These are phyloP conservation scores for Dipodomys ordii DNA, from an alignment of 2,113 vertebrate genomes.

Conservation along the genomic window DNA sequence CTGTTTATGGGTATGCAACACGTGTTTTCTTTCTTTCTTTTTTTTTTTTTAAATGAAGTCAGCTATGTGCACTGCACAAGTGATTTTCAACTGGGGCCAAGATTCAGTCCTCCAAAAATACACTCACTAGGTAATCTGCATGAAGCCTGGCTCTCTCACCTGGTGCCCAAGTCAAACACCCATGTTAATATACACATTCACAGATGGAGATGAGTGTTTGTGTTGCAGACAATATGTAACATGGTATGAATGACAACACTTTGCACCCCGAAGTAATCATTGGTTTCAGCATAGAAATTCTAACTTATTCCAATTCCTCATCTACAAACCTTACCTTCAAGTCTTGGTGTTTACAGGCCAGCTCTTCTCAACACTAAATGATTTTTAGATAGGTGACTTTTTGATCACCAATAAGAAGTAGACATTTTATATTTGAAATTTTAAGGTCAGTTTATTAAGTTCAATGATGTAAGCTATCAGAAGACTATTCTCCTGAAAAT, in stretches of 20 bases:
- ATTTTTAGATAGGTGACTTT: neutral
- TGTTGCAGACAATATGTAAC: neutral
- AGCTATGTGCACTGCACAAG: neutral
- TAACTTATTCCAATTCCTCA: neutral
- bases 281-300: neutral
- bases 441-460: slow-evolving; percentile 87
- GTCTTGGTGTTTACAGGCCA: neutral
- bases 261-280: neutral
- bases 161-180: neutral
- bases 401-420: slow-evolving; percentile 53
- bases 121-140: neutral
- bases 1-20: neutral
- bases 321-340: neutral
- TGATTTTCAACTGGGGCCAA: neutral
- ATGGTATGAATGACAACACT: neutral
- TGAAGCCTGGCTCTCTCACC: neutral
- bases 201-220: neutral
- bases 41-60: neutral
- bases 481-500: slow-evolving; percentile 87
- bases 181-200: neutral
- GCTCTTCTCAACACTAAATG: slow-evolving; percentile 19
- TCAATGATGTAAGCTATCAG: slow-evolving; percentile 84
- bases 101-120: neutral
- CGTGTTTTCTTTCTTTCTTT: neutral
- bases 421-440: slow-evolving; percentile 79